Conservation (phyloP, 2,888 invertebrate genomes). For the Brenthis hecate region DNA sequence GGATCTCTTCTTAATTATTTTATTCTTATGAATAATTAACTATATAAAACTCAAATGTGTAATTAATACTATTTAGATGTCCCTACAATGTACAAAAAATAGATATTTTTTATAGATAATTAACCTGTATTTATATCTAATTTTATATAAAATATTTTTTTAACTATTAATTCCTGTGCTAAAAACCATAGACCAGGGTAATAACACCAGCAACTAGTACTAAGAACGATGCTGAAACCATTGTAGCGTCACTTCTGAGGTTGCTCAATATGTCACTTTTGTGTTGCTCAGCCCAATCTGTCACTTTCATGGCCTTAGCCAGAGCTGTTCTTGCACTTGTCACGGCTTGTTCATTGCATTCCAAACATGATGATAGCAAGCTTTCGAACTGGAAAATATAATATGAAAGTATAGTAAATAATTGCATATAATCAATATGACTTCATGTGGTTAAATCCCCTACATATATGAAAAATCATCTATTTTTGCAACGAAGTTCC, state of each 20-base stretch:
- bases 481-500: background rate
- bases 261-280: slow-evolving; percentile 52
- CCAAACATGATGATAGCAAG: slow-evolving; percentile 57
- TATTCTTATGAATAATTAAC: background rate
- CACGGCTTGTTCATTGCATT: slow-evolving; percentile 52
- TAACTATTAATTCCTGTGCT: background rate
- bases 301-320: slow-evolving; percentile 44
- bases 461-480: background rate
- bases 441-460: no score
- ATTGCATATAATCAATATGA: no score
- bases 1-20: slow-evolving; percentile 46
- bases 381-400: slow-evolving; percentile 56
- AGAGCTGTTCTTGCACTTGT: slow-evolving; percentile 48
- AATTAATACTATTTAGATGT: background rate
- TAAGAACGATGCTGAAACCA: slow-evolving; percentile 47
- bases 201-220: slow-evolving; percentile 28
- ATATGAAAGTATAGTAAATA: no score
- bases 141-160: slow-evolving; percentile 1
- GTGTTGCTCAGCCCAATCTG: slow-evolving; percentile 60
- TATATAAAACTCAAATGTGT: background rate
- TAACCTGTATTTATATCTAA: background rate
- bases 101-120: background rate
- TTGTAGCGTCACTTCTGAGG: slow-evolving; percentile 48
- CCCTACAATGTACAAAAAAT: background rate
- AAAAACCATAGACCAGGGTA: slow-evolving; percentile 5